These are phyloP conservation scores for Himalopsyche kuldschensis DNA, from an alignment of 2,888 invertebrate species.

Conservation along the genomic window DNA sequence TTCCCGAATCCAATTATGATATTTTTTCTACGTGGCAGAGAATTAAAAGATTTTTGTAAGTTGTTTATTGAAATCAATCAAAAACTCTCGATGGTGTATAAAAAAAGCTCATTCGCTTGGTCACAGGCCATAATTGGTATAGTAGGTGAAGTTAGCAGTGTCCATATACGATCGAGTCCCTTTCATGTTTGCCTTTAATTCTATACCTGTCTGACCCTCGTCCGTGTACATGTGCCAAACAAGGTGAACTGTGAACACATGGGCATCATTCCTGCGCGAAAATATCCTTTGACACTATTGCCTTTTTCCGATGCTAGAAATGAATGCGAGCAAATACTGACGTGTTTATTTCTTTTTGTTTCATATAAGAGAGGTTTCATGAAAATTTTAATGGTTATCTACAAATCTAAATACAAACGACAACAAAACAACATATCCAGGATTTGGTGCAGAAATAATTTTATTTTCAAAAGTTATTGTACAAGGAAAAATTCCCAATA, in stretches of 20 bases:
- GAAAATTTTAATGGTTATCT: too few relatives aligned
- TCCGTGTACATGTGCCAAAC: not conserved
- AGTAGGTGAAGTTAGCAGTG: not conserved
- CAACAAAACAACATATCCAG: too few relatives aligned
- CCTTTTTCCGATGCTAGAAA: not conserved
- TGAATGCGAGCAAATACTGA: not conserved
- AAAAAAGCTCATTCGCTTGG: not conserved
- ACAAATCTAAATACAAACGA: too few relatives aligned
- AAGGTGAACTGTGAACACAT: not conserved
- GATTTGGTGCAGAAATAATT: too few relatives aligned
- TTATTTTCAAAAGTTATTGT: too few relatives aligned
- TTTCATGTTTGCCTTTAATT: constrained; percentile 6
- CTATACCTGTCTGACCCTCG: not conserved
- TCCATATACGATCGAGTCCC: not conserved
- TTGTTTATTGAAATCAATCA: not conserved
- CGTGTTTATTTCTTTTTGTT: not conserved
- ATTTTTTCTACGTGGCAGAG: not conserved
- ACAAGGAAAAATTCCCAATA: too few relatives aligned
- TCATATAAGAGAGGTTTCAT: not conserved
- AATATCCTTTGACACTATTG: not conserved
- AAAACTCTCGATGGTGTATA: not conserved
- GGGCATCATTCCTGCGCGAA: not conserved
- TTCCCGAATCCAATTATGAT: not conserved
- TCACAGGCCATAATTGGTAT: not conserved
- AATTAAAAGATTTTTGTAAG: not conserved